phyloP scores from a whole-genome alignment of 2,113 vertebrate genomes.

The Menura novaehollandiae region DNA sequence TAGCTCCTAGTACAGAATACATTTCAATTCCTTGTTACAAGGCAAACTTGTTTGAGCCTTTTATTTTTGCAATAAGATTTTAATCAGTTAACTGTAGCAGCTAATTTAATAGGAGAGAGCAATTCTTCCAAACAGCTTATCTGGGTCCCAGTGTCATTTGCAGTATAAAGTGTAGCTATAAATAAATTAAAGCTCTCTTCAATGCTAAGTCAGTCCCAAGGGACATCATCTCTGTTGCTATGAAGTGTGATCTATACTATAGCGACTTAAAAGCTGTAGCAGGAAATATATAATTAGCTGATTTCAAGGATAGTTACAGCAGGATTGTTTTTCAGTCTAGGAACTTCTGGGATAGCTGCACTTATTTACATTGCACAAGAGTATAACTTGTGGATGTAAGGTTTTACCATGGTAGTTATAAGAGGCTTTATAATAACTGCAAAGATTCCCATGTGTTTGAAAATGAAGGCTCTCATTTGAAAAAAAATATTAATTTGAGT shows the following conservation, averaged over 20 bases:
- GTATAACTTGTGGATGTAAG: not conserved
- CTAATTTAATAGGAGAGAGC: not conserved
- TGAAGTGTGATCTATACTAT: not conserved
- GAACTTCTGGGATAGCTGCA: not conserved
- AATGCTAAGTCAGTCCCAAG: not conserved
- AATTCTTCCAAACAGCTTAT: constrained; percentile 8
- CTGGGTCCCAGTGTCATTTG: constrained; percentile 4
- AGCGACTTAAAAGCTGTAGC: not conserved
- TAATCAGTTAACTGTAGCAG: constrained; percentile 3
- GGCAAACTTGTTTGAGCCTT: not conserved
- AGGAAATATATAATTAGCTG: not conserved
- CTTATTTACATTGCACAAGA: not conserved
- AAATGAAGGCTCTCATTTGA: not conserved
- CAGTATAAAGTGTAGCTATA: constrained; percentile 5
- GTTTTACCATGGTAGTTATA: not conserved
- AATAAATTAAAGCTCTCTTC: constrained; percentile 29
- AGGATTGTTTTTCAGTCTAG: not conserved
- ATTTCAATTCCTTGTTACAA: not conserved
- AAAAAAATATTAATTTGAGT: not conserved
- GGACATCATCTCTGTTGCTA: not conserved
- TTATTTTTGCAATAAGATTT: constrained; percentile 10
- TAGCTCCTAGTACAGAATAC: not conserved
- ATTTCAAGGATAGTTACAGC: not conserved
- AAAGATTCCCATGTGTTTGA: not conserved
- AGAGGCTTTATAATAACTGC: not conserved